Evolutionary conservation across 2,113 vertebrate species (phyloP).

Genomic region (Potamarius usumacintae): DNA sequence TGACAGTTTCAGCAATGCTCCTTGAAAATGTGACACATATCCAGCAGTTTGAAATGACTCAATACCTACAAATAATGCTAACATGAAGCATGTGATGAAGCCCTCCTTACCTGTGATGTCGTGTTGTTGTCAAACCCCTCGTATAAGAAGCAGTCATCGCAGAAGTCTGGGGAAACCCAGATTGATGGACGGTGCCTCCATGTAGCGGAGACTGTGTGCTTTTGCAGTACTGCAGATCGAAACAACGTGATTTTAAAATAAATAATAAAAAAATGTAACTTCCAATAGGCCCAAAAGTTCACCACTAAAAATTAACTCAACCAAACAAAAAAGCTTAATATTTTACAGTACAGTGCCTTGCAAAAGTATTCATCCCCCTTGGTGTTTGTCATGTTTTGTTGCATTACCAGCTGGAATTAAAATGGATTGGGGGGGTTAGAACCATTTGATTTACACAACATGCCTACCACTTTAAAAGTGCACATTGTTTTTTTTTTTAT

Average conservation of each 20-base stretch:
- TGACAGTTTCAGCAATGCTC: not conserved
- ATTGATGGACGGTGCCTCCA: constrained; percentile 54
- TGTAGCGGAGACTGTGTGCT: constrained; percentile 45
- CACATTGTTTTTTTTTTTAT: too few species aligned
- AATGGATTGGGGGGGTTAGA: too few species aligned
- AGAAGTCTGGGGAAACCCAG: constrained; percentile 57
- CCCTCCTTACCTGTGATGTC: constrained; percentile 62
- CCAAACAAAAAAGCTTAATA: not conserved
- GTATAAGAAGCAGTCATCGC: constrained; percentile 31
- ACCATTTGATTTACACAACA: too few species aligned
- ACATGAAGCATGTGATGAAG: not conserved
- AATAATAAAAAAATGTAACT: too few species aligned
- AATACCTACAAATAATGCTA: not conserved
- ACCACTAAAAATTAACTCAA: not conserved
- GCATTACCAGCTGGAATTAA: too few species aligned
- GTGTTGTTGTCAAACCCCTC: constrained; percentile 50
- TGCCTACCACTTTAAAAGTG: too few species aligned
- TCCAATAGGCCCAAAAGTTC: not conserved
- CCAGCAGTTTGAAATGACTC: not conserved
- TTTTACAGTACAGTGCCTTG: too few species aligned
- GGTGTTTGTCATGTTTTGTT: too few species aligned
- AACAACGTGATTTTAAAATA: not conserved
- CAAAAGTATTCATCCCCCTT: too few species aligned
- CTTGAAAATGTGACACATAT: not conserved
- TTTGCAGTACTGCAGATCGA: constrained; percentile 67